Evolutionary conservation across 1,140 invertebrate genomes (phyloP).

Genomic region (Magallana angulata): DNA sequence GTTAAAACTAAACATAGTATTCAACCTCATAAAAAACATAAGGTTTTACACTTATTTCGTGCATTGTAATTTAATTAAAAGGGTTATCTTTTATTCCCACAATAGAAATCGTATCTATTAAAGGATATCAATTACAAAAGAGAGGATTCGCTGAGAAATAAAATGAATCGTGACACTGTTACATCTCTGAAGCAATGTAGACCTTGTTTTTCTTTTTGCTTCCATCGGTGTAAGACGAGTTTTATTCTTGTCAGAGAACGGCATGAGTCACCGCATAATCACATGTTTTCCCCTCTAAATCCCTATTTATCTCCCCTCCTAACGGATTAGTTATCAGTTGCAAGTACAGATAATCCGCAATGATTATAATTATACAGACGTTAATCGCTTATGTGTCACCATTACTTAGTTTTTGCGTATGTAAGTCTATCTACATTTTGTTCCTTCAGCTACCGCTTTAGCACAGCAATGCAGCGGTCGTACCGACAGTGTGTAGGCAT

Average conservation of each 20-base stretch:
- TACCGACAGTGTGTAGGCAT: no score
- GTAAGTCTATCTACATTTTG: no score
- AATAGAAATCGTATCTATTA: background rate
- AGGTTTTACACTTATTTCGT: no score
- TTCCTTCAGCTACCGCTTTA: no score
- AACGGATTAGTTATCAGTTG: background rate
- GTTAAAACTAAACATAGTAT: no score
- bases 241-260: conserved; percentile 11
- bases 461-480: no score
- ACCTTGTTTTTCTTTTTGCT: conserved; percentile 23
- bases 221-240: conserved; percentile 9
- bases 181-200: conserved; percentile 9
- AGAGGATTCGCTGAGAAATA: background rate
- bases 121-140: background rate
- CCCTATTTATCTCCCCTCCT: conserved; percentile 18
- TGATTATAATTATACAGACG: conserved; percentile 24
- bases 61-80: no score
- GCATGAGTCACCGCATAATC: conserved; percentile 13
- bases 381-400: conserved; percentile 15
- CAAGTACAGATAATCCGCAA: background rate
- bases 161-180: conserved; percentile 30
- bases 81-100: no score
- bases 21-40: no score
- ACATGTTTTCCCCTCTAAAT: conserved; percentile 23
- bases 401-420: background rate